Conservation (phyloP, 2,797 vertebrate species). For the Coranthus polyacanthus region DNA sequence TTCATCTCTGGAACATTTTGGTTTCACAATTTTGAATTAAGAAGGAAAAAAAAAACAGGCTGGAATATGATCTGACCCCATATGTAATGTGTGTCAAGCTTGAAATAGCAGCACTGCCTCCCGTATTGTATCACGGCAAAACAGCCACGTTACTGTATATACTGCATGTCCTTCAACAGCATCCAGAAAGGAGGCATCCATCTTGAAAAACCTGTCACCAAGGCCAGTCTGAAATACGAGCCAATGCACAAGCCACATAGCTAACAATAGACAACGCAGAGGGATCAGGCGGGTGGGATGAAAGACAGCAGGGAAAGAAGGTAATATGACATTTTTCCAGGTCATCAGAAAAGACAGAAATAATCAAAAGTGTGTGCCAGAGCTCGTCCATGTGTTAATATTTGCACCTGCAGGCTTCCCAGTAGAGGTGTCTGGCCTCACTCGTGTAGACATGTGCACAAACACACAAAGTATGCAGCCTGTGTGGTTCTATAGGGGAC, state of each 20-base stretch:
- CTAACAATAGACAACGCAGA: slow-evolving; percentile 41
- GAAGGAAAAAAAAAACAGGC: background rate
- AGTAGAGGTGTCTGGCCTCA: background rate
- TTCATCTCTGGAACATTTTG: slow-evolving; percentile 27
- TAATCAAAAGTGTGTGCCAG: background rate
- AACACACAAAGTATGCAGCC: background rate
- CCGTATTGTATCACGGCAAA: slow-evolving; percentile 21
- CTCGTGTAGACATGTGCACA: background rate
- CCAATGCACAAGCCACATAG: slow-evolving; percentile 9
- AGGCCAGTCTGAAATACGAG: slow-evolving; percentile 51
- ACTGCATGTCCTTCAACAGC: slow-evolving; percentile 31
- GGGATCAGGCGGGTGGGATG: slow-evolving; percentile 23
- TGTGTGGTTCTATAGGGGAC: too few species aligned
- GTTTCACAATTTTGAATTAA: slow-evolving; percentile 17
- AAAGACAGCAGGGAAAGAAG: slow-evolving; percentile 19
- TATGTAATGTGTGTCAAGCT: slow-evolving; percentile 35
- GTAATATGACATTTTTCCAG: slow-evolving; percentile 27
- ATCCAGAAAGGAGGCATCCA: slow-evolving; percentile 40
- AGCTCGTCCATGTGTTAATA: slow-evolving; percentile 17
- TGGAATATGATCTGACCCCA: slow-evolving; percentile 31
- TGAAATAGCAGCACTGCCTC: slow-evolving; percentile 9
- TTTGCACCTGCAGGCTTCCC: slow-evolving; percentile 10
- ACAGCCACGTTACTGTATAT: slow-evolving; percentile 7
- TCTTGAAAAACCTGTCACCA: slow-evolving; percentile 40
- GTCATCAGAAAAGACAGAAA: slow-evolving; percentile 18